A percentile compares a stretch with the other conserved stretches of the same genome.
Conservation (phyloP, 2,888 invertebrate genomes). For the Trilocha varians region DNA sequence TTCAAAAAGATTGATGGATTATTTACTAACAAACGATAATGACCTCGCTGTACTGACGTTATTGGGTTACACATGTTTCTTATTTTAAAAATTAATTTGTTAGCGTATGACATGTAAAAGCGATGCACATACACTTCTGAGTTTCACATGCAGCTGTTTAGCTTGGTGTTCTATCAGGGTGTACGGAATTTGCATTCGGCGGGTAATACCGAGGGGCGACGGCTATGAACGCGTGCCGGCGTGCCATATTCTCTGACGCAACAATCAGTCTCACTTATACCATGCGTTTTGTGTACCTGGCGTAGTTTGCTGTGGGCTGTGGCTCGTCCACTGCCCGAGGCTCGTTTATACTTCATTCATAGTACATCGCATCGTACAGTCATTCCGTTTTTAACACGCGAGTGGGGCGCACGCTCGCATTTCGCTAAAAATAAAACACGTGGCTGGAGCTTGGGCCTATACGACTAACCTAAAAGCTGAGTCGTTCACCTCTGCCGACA, state of each 20-base stretch:
- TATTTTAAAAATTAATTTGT: no score
- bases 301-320: no score
- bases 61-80: no score
- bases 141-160: no score
- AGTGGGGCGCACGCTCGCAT: slow-evolving; percentile 32
- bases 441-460: slow-evolving; percentile 45
- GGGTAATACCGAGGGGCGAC: no score
- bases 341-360: slow-evolving; percentile 50
- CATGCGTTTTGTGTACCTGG: slow-evolving; percentile 24
- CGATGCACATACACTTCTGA: no score
- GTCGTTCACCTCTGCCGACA: slow-evolving; percentile 12
- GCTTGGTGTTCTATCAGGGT: no score
- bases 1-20: no score
- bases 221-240: no score
- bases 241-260: slow-evolving; percentile 38
- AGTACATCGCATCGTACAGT: slow-evolving; percentile 16
- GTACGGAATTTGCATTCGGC: background rate
- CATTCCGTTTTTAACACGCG: slow-evolving; percentile 57
- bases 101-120: no score
- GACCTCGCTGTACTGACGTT: no score
- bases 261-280: slow-evolving; percentile 29
- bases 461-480: slow-evolving; percentile 39
- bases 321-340: slow-evolving; percentile 8
- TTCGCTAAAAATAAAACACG: slow-evolving; percentile 49
- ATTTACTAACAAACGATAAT: no score